A percentile compares a stretch with the other conserved stretches of the same genome.
These are phyloP conservation scores for Sterrhoptilus dennistouni DNA, from an alignment of 2,113 vertebrate genomes.

Conservation along the genomic window DNA sequence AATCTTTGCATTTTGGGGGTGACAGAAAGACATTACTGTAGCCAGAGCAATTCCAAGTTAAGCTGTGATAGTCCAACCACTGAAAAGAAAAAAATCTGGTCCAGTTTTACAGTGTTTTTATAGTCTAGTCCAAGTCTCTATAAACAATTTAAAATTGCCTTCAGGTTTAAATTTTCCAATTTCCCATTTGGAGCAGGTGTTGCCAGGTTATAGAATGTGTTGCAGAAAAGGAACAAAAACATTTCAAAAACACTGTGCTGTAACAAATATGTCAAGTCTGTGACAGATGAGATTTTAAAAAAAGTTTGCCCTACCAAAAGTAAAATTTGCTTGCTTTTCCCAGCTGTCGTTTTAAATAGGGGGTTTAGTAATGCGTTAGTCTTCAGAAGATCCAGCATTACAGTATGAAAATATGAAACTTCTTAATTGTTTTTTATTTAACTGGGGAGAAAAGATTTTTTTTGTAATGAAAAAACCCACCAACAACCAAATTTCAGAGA, in stretches of 20 bases:
- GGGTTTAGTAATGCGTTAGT: background rate
- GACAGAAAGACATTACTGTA: background rate
- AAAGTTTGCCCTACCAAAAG: background rate
- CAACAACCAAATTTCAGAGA: background rate
- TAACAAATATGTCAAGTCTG: background rate
- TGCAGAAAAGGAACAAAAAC: constrained; percentile 33
- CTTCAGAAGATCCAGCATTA: background rate
- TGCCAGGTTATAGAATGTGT: constrained; percentile 38
- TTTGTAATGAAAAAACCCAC: background rate
- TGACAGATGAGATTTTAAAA: background rate
- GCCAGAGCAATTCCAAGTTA: background rate
- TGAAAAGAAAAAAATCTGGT: constrained; percentile 17
- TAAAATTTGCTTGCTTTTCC: constrained; percentile 20
- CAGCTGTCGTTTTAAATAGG: constrained; percentile 24
- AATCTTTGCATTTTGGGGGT: background rate
- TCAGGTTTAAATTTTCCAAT: constrained; percentile 31
- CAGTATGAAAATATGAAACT: background rate
- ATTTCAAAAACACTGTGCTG: background rate
- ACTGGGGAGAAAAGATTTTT: background rate
- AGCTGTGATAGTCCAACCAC: background rate
- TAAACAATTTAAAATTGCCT: constrained; percentile 52
- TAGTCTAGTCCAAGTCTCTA: constrained; percentile 54
- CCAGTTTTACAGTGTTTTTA: constrained; percentile 38
- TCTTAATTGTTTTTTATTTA: background rate
- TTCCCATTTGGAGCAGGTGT: constrained; percentile 49